phyloP scores from a whole-genome alignment of 92 coral and sea anemone species.

The Parazoanthus atlanticus region DNA sequence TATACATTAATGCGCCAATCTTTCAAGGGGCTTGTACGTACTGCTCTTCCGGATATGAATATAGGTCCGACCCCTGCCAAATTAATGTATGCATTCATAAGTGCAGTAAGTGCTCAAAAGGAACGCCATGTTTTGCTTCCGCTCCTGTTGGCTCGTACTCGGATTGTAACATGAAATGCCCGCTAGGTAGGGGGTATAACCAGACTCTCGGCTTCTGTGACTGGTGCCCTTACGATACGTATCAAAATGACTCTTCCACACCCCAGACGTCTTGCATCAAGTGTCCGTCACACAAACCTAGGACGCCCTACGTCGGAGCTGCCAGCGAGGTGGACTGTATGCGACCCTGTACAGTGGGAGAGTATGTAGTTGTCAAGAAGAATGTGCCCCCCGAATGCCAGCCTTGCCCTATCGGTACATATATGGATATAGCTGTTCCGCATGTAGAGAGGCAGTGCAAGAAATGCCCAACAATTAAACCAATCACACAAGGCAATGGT shows the following conservation, averaged over 20 bases:
- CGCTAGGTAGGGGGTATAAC: slow-evolving; percentile 38
- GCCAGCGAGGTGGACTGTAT: slow-evolving; percentile 33
- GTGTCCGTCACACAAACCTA: slow-evolving; percentile 7
- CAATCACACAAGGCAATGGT: slow-evolving; percentile 37
- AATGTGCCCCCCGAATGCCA: slow-evolving; percentile 11
- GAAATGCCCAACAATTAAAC: slow-evolving; percentile 14
- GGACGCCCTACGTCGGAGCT: slow-evolving; percentile 31
- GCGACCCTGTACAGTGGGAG: slow-evolving; percentile 17
- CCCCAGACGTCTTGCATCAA: slow-evolving; percentile 12
- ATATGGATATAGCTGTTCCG: slow-evolving; percentile 5
- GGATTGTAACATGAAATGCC: slow-evolving; percentile 37
- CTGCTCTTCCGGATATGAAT: slow-evolving; percentile 29
- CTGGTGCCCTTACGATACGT: slow-evolving; percentile 35
- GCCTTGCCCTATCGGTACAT: slow-evolving; percentile 31
- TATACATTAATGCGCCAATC: background rate
- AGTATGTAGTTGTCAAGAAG: slow-evolving; percentile 23
- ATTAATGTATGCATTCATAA: background rate
- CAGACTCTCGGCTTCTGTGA: slow-evolving; percentile 35
- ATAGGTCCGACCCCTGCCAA: background rate
- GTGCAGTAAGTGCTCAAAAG: slow-evolving; percentile 25
- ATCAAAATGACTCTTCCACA: slow-evolving; percentile 13
- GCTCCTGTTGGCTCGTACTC: slow-evolving; percentile 21
- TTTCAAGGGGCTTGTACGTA: background rate
- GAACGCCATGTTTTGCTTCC: background rate
- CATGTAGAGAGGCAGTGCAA: slow-evolving; percentile 28